Percentiles rank a stretch among this genome's conserved stretches.
phyloP scores from a whole-genome alignment of 2,797 vertebrate genomes.

The Hypotaenidia philippensis region DNA sequence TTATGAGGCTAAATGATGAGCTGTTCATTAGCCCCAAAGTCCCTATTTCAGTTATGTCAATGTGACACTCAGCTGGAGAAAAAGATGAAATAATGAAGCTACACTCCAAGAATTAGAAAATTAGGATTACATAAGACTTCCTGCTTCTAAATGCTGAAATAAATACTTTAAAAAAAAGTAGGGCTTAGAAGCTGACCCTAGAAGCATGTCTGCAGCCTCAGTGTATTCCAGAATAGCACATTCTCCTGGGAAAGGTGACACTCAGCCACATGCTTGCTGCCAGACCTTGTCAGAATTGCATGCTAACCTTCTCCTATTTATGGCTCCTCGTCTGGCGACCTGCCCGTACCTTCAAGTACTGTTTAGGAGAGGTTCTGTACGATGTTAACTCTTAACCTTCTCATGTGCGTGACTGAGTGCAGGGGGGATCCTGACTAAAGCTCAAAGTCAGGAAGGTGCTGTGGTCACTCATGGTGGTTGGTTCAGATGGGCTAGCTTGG shows the following conservation, averaged over 20 bases:
- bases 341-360: background rate
- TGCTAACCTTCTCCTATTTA: background rate
- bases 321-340: background rate
- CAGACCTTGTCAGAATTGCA: background rate
- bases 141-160: background rate
- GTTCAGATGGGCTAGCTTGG: background rate
- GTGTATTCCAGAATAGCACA: background rate
- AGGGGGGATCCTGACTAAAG: background rate
- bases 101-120: slow-evolving; percentile 4
- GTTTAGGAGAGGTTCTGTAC: background rate
- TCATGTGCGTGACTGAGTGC: background rate
- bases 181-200: background rate
- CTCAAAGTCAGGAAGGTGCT: background rate
- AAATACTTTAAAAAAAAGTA: background rate
- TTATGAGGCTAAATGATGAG: background rate
- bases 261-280: background rate
- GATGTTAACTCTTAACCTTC: background rate
- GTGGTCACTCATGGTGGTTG: background rate
- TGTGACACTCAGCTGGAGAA: background rate
- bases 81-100: background rate
- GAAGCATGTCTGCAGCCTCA: background rate
- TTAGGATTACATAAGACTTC: background rate
- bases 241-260: background rate
- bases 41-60: background rate
- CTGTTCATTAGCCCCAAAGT: background rate